Percentiles rank a stretch among this genome's conserved stretches.
Evolutionary conservation across 2,888 invertebrate species (phyloP).

Genomic region (Altica lythri): DNA sequence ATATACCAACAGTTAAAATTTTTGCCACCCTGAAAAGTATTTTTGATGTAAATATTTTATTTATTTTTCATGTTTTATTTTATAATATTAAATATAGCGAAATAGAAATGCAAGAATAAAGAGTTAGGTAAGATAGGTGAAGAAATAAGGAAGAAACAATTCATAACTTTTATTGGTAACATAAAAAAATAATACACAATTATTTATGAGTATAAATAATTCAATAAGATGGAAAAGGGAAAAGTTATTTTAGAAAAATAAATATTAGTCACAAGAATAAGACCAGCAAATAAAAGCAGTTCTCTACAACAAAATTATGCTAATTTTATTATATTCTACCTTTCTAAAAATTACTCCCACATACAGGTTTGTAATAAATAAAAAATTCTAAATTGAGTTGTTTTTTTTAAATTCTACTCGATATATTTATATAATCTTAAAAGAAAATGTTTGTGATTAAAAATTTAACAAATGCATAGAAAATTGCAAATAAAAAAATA

Average conservation of each 20-base stretch:
- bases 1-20: no score
- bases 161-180: constrained; percentile 18
- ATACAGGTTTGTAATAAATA: no score
- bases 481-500: not conserved
- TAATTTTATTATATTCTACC: no score
- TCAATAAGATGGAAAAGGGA: not conserved
- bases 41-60: no score
- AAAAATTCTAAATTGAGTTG: no score
- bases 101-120: not conserved
- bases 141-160: constrained; percentile 9
- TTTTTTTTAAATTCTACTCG: no score
- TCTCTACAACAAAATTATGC: not conserved
- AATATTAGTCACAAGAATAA: constrained; percentile 11
- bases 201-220: constrained; percentile 3
- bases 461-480: not conserved
- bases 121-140: not conserved
- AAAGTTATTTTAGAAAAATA: constrained; percentile 6
- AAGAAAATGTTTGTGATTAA: not conserved
- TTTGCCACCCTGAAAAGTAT: no score
- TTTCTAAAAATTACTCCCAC: no score
- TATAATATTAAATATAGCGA: no score
- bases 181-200: constrained; percentile 17
- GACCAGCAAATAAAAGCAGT: constrained; percentile 9
- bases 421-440: no score
- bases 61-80: no score